Base-by-base conservation (phyloP, 2,113 vertebrate species). In the Caranx melampygus region DNA sequence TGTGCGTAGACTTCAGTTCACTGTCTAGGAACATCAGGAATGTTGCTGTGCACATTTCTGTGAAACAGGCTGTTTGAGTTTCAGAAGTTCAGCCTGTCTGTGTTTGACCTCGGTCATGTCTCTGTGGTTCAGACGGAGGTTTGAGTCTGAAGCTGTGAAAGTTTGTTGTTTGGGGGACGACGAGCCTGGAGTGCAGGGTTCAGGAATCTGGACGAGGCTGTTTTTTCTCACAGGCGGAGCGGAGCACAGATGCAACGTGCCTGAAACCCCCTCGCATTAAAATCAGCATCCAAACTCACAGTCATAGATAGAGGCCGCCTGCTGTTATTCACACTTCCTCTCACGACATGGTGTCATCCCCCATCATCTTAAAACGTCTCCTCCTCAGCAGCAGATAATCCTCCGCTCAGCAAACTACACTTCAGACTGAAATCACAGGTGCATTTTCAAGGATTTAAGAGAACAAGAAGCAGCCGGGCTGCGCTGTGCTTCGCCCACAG, bases 171-270 rank as follows among this genome's bases (percentile, higher is more conserved):
- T 35, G 15, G 13, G 40, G 44, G 76, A 67, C 47, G 21, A 63
- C 45, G 21, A 63, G 52, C 69, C 66, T n/a, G 31, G 21, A 81
- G 60, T 47, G 51, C 26, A 26, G 26, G 49, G 81, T 78, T 78
- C 47, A 52, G 61, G 84, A 91, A 89, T 87, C 75, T 81, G 52
- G 78, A 75, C 1, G 2, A 37, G 69, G 77, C 87, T 18, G 82
- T 79, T 87, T 75, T 77, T 20, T 67, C 44, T 45, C 60, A 51
- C 69, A 82, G 75, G 72, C 81, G 69, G n/a, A 73, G 69, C 73
- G 66, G 21, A 45, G 15, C 33, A 26, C 40, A 44, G 77, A 64
- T 34, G 55, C 74, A 77, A 61, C 1, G 13, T 81, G 74, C 75
- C 68, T 60, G 15, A 72, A 80, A 16, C 57, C 7, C 5, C 5